Percentiles rank a stretch among this genome's conserved stretches.
phyloP scores from a whole-genome alignment of 2,888 invertebrate species.

The Netelia fuscicornis region DNA sequence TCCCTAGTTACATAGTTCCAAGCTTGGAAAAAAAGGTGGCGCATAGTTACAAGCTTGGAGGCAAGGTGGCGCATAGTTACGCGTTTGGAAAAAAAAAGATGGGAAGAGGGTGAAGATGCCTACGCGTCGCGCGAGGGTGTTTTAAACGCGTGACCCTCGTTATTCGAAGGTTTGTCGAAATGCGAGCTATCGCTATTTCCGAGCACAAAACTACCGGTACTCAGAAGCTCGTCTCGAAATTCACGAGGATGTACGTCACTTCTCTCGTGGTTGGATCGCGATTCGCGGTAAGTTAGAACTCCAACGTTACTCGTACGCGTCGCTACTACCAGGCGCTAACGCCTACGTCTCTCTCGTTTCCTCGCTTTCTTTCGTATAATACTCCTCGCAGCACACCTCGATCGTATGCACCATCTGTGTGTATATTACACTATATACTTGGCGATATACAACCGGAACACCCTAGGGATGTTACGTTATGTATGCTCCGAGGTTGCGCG shows the following conservation, averaged over 20 bases:
- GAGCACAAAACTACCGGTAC: background rate
- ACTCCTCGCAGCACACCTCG: background rate
- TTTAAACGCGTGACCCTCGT: background rate
- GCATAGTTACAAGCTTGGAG: background rate
- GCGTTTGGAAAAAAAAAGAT: background rate
- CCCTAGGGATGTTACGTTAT: background rate
- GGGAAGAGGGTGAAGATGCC: background rate
- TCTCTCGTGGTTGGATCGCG: background rate
- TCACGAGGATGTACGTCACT: background rate
- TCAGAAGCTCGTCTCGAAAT: background rate
- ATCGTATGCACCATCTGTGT: background rate
- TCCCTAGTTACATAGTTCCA: background rate
- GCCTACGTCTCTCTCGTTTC: background rate
- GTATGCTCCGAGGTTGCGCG: background rate
- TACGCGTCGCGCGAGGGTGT: background rate
- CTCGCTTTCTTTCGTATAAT: background rate
- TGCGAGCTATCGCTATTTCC: background rate
- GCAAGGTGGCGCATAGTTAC: background rate
- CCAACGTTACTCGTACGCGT: background rate
- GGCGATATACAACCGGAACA: background rate
- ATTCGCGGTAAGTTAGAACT: background rate
- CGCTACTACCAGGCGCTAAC: background rate
- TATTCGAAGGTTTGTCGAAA: background rate
- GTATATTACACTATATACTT: background rate
- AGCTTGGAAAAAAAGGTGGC: background rate